Conservation (phyloP, 92 coral and sea anemone species). For the Galaxea fascicularis region DNA sequence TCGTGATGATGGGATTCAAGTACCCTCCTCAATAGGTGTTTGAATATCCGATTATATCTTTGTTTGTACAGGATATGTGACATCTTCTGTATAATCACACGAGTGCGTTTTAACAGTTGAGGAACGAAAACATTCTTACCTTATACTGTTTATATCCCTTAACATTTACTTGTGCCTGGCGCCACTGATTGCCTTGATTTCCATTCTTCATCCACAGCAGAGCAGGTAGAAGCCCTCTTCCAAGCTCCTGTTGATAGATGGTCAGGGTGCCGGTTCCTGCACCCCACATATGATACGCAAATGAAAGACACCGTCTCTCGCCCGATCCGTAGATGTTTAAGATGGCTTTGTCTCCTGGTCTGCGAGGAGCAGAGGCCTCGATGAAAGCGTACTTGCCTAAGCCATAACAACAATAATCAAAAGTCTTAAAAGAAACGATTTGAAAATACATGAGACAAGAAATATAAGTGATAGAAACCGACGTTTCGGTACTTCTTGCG, state of each 20-base stretch:
- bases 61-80: neutral
- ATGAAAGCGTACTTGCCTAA: conserved; percentile 87
- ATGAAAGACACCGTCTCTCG: conserved; percentile 69
- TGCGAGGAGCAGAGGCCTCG: conserved; percentile 87
- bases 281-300: conserved; percentile 84
- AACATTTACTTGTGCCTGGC: conserved; percentile 61
- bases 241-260: conserved; percentile 57
- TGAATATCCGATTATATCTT: too few species aligned
- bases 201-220: conserved; percentile 78
- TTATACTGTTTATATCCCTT: conserved; percentile 46
- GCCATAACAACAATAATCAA: neutral
- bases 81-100: neutral
- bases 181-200: conserved; percentile 75
- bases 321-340: conserved; percentile 69
- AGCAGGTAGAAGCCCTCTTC: conserved; percentile 11
- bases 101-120: too few species aligned
- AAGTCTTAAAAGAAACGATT: too few species aligned
- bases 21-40: too few species aligned
- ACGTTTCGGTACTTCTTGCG: too few species aligned
- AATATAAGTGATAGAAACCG: too few species aligned
- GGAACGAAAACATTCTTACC: conserved; percentile 37
- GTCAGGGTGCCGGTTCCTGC: conserved; percentile 65
- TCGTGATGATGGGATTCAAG: too few species aligned
- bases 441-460: too few species aligned
- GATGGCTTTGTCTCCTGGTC: conserved; percentile 79